phyloP scores from a whole-genome alignment of 2,113 vertebrate genomes.

The Lanius ludovicianus region DNA sequence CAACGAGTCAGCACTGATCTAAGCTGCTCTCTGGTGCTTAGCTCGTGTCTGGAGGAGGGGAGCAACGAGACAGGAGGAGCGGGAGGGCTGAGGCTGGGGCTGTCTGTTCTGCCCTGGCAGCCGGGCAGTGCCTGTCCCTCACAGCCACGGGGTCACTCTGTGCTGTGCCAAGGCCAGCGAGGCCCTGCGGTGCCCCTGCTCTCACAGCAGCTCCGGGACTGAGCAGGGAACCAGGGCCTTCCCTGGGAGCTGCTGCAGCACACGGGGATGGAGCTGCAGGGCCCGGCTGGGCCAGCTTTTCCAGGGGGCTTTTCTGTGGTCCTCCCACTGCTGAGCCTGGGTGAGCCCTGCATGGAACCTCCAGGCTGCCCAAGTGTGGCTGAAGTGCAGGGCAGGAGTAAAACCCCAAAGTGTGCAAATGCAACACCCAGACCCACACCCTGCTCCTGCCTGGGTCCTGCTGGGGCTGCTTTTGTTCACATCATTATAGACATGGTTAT shows the following conservation, averaged over 20 bases:
- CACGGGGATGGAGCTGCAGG: fast-evolving
- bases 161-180: background rate
- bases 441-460: background rate
- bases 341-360: fast-evolving
- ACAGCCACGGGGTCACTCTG: background rate
- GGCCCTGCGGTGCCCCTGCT: background rate
- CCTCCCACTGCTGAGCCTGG: background rate
- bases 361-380: background rate
- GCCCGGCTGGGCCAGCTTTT: background rate
- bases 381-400: background rate
- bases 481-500: background rate
- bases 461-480: background rate
- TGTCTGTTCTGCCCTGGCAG: background rate
- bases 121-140: background rate
- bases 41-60: background rate
- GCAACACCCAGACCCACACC: fast-evolving
- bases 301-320: background rate
- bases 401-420: background rate
- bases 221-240: background rate
- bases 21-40: background rate
- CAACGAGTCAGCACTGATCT: constrained; percentile 43
- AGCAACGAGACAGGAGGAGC: background rate
- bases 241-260: background rate
- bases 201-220: fast-evolving
- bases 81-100: background rate